phyloP scores from a whole-genome alignment of 2,888 invertebrate species.

The Ormyrus labotus region DNA sequence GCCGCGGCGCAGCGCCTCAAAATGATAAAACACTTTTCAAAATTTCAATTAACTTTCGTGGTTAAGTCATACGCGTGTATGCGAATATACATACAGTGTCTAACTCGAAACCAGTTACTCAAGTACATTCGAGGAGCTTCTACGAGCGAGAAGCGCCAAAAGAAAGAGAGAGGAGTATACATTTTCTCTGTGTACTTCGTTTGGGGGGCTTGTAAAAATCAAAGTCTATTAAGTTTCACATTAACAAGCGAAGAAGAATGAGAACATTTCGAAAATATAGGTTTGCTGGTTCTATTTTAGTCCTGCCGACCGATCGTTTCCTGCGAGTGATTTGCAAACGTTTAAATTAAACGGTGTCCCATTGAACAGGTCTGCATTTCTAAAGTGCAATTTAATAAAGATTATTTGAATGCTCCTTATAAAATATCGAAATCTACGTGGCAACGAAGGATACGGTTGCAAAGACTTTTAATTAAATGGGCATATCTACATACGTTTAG shows the following conservation, averaged over 20 bases:
- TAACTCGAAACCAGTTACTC: slow-evolving; percentile 35
- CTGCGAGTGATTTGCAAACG: no score
- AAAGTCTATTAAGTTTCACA: slow-evolving; percentile 38
- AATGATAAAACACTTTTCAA: slow-evolving; percentile 44
- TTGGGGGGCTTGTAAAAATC: slow-evolving; percentile 23
- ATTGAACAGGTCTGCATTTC: no score
- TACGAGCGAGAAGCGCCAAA: not conserved
- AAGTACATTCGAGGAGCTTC: slow-evolving; percentile 9
- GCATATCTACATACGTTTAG: no score
- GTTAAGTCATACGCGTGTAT: slow-evolving; percentile 15
- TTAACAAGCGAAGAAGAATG: not conserved
- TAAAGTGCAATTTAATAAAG: no score
- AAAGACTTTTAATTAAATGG: no score
- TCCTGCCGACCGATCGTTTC: no score
- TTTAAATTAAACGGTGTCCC: no score
- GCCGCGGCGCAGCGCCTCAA: not conserved
- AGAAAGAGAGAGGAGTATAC: slow-evolving; percentile 2
- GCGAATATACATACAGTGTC: not conserved
- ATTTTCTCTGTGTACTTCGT: slow-evolving; percentile 9
- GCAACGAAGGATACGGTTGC: no score
- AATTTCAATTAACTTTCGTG: slow-evolving; percentile 49
- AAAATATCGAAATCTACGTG: no score
- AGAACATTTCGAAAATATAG: not conserved
- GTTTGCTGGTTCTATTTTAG: no score
- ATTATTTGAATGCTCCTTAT: no score